Evolutionary conservation across 2,113 vertebrate genomes (phyloP).

Genomic region (Glareola pratincola): DNA sequence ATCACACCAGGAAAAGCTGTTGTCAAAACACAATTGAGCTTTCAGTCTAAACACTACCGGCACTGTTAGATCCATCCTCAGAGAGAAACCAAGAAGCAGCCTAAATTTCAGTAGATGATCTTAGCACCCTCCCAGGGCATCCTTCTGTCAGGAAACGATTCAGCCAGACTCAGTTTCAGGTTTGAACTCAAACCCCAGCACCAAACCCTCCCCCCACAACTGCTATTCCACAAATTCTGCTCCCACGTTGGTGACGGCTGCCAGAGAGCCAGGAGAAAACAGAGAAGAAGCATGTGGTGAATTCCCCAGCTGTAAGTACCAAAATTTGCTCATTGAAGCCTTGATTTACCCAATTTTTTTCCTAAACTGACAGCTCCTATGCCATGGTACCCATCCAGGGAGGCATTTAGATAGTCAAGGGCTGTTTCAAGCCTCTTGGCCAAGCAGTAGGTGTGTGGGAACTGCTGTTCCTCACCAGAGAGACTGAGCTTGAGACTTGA

Average conservation of each 20-base stretch:
- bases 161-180: neutral
- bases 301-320: neutral
- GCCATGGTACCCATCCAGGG: rapidly evolving
- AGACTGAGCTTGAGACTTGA: neutral
- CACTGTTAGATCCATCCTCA: neutral
- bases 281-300: rapidly evolving
- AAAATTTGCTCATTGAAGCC: neutral
- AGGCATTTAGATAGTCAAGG: too few species aligned
- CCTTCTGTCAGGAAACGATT: neutral
- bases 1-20: neutral
- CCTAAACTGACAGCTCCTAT: neutral
- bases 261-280: neutral
- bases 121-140: neutral
- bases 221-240: rapidly evolving
- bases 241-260: neutral
- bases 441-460: rapidly evolving
- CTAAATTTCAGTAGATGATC: neutral
- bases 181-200: neutral
- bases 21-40: constrained; percentile 23
- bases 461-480: neutral
- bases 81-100: neutral
- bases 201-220: neutral
- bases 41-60: neutral
- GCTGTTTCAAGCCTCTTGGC: neutral
- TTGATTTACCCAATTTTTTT: neutral